Percentiles rank a stretch among this genome's conserved stretches.
Evolutionary conservation across 1,140 invertebrate genomes (phyloP).

Genomic region (Oryctes rhinoceros): DNA sequence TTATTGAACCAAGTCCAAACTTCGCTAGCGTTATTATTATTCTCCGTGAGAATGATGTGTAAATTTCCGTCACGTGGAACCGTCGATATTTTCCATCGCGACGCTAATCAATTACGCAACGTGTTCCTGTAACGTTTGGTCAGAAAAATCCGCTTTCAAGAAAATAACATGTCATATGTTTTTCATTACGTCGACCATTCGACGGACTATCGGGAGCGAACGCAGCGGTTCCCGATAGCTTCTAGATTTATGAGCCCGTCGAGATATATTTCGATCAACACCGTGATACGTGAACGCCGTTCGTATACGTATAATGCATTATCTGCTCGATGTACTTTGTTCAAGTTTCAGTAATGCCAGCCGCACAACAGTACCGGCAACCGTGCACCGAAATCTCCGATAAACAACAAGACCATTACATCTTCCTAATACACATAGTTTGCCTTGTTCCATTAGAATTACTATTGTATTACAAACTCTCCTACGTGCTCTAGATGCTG

Average conservation of each 20-base stretch:
- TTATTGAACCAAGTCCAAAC: not conserved
- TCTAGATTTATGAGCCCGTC: constrained; percentile 12
- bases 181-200: not conserved
- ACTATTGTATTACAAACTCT: not conserved
- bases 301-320: constrained; percentile 1
- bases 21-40: not conserved
- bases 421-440: not conserved
- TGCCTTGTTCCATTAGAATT: not conserved
- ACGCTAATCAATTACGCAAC: constrained; percentile 11
- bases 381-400: not conserved
- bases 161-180: constrained; percentile 15
- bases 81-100: not conserved
- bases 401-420: constrained; percentile 12
- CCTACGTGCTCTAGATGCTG: not conserved
- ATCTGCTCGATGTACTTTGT: constrained; percentile 14
- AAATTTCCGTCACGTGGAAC: not conserved
- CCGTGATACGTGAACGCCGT: not conserved
- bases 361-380: not conserved
- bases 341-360: not conserved
- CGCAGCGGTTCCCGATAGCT: not conserved
- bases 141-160: constrained; percentile 21
- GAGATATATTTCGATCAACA: constrained; percentile 22
- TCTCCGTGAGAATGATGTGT: not conserved
- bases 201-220: not conserved
- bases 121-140: not conserved